Base-by-base conservation (phyloP, 2,888 invertebrate genomes). In the Cheilosia scutellata region DNA sequence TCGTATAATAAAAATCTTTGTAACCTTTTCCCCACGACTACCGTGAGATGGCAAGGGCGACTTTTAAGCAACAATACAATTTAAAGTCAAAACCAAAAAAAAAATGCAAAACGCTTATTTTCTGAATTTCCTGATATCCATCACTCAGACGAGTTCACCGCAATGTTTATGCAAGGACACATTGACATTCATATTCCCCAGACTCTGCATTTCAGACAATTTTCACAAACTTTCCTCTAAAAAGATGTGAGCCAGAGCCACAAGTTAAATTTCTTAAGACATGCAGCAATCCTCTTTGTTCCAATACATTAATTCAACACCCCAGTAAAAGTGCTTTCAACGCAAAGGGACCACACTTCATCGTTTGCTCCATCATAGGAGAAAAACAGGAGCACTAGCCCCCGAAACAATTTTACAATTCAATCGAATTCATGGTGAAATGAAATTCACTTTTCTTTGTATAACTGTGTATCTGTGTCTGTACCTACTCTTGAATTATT, bases 341-440 rank as follows among this genome's bases (percentile, higher is more conserved):
- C 40, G 31, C 51, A 49, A 9, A 20, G 40, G 33, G 65, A 72
- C 65, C 63, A 31, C 63, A 55, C 55, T 70, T 55, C 40, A 70
- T 63, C 55, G 37, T 31, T 55, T 29, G 27, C 37, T 49, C 40
- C 37, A 37, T 25, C n/a, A 44, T 7, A 49, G 11, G 9, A 57
- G 29, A 11, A 29, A 58, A 7, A 49, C 20, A 60, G 31, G 33
- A 16, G 9, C 60, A 27, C 37, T 53, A 77, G 71, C 65, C 49
- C 47, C 60, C 60, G 20, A 79, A 84, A 76, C 70, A 65, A 63
- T 70, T 79, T 84, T 70, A 63, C 83, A 84, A 79, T 84, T 74
- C 83, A 84, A 84, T 78, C 74, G 83, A 74, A 78, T 79, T 83
- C 57, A 33, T 57, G 29, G 57, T 29, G 49, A 78, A 78, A 83